These are phyloP conservation scores for Nebria ingens DNA, from an alignment of 1,140 invertebrate genomes.

Conservation along the genomic window DNA sequence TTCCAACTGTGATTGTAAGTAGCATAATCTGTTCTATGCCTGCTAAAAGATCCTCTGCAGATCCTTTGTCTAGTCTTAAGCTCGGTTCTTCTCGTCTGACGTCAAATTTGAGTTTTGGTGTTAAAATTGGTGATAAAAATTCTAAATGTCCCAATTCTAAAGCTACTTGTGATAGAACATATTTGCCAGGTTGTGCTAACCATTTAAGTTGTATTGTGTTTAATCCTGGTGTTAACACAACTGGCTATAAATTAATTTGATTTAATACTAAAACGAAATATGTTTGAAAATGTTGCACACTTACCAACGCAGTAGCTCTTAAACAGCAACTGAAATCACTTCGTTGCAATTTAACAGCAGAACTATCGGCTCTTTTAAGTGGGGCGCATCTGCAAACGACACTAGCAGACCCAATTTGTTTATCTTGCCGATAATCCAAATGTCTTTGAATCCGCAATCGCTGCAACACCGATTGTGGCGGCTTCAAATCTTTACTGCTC, in stretches of 20 bases:
- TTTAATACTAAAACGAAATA: too few relatives aligned
- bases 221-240: constrained; percentile 54
- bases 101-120: constrained; percentile 40
- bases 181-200: constrained; percentile 46
- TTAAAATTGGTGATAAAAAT: constrained; percentile 37
- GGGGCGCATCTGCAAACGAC: constrained; percentile 46
- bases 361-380: constrained; percentile 34
- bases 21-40: constrained; percentile 59
- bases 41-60: constrained; percentile 50
- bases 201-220: constrained; percentile 58
- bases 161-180: constrained; percentile 48
- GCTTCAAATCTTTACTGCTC: constrained; percentile 43
- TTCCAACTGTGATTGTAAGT: constrained; percentile 56
- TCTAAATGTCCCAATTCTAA: constrained; percentile 44
- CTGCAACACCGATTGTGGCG: constrained; percentile 43
- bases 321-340: constrained; percentile 55
- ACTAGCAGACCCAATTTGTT: constrained; percentile 54
- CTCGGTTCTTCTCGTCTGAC: constrained; percentile 45
- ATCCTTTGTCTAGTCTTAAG: constrained; percentile 38
- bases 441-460: constrained; percentile 56
- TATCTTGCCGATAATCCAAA: constrained; percentile 70
- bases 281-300: constrained; percentile 8
- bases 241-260: constrained; percentile 26
- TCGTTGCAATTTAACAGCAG: constrained; percentile 24
- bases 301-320: constrained; percentile 36